These are phyloP conservation scores for Drosophila yakuba DNA, from an alignment of 1,140 invertebrate species.

Conservation along the genomic window DNA sequence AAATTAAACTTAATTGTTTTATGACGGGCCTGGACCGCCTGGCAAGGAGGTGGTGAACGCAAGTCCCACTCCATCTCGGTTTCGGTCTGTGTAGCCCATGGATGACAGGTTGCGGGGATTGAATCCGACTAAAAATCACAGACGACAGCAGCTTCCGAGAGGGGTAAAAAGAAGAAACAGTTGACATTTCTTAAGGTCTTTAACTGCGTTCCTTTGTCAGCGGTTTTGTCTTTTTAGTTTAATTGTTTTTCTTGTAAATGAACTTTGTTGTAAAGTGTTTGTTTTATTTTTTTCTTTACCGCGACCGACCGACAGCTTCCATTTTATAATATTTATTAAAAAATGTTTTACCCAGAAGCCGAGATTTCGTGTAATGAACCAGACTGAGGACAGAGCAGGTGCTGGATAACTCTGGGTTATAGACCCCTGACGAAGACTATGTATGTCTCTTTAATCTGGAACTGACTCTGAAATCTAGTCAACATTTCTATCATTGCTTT, in stretches of 20 bases:
- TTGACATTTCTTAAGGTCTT: slow-evolving; percentile 81
- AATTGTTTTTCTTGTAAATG: slow-evolving; percentile 79
- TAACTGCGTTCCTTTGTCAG: slow-evolving; percentile 63
- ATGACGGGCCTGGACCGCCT: slow-evolving; percentile 67
- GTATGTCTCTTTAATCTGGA: slow-evolving; percentile 3
- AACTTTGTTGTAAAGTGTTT: slow-evolving; percentile 51
- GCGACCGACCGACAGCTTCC: slow-evolving; percentile 52
- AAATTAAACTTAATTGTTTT: slow-evolving; percentile 83
- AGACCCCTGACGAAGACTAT: slow-evolving; percentile 29
- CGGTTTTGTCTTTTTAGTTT: slow-evolving; percentile 53
- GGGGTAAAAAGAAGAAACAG: slow-evolving; percentile 53
- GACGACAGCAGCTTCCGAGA: slow-evolving; percentile 45
- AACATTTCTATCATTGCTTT: slow-evolving; percentile 78
- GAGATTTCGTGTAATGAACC: slow-evolving; percentile 69
- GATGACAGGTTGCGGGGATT: slow-evolving; percentile 6
- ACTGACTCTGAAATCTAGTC: slow-evolving; percentile 22
- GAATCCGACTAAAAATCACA: slow-evolving; percentile 18
- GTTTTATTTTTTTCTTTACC: slow-evolving; percentile 7
- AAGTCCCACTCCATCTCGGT: slow-evolving; percentile 22
- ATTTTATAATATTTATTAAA: slow-evolving; percentile 82
- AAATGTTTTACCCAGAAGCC: slow-evolving; percentile 82
- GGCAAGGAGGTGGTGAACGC: slow-evolving; percentile 23
- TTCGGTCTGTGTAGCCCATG: slow-evolving; percentile 43
- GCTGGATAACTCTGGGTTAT: slow-evolving; percentile 50
- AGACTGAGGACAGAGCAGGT: slow-evolving; percentile 35